phyloP scores from a whole-genome alignment of 1,140 invertebrate genomes.

The Philopotamus ludificatus region DNA sequence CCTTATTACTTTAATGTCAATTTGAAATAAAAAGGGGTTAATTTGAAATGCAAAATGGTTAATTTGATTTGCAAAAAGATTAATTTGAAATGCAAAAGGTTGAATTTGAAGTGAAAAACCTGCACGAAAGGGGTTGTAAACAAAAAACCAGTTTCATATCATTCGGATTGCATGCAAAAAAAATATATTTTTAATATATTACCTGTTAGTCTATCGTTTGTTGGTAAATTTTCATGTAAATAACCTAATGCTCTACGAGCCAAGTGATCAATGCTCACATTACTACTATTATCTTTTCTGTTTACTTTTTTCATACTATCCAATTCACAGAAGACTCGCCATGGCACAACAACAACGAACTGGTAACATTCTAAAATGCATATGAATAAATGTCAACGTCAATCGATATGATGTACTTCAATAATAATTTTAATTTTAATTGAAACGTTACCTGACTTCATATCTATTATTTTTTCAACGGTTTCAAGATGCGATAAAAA shows the following conservation, averaged over 20 bases:
- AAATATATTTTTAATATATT: neutral
- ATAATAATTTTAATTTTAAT: neutral
- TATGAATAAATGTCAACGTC: neutral
- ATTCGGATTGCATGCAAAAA: no score
- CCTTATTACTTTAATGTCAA: no score
- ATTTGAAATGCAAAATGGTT: no score
- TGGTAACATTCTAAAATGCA: slow-evolving; percentile 7
- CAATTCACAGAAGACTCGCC: slow-evolving; percentile 23
- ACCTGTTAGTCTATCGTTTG: slow-evolving; percentile 17
- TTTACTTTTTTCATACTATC: slow-evolving; percentile 20
- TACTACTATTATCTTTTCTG: neutral
- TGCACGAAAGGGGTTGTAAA: no score
- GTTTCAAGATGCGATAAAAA: slow-evolving; percentile 5
- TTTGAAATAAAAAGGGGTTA: no score
- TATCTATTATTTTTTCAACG: slow-evolving; percentile 4
- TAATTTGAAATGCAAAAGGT: no score
- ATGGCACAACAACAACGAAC: slow-evolving; percentile 8
- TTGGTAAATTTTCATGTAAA: slow-evolving; percentile 20
- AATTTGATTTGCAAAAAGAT: no score
- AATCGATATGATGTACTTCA: neutral
- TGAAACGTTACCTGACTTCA: no score
- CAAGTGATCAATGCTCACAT: neutral
- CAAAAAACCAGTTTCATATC: no score
- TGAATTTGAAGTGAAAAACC: no score
- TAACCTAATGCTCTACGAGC: slow-evolving; percentile 8